These are phyloP conservation scores for Lampris megalopsis DNA, from an alignment of 2,113 vertebrate species.

Conservation along the genomic window DNA sequence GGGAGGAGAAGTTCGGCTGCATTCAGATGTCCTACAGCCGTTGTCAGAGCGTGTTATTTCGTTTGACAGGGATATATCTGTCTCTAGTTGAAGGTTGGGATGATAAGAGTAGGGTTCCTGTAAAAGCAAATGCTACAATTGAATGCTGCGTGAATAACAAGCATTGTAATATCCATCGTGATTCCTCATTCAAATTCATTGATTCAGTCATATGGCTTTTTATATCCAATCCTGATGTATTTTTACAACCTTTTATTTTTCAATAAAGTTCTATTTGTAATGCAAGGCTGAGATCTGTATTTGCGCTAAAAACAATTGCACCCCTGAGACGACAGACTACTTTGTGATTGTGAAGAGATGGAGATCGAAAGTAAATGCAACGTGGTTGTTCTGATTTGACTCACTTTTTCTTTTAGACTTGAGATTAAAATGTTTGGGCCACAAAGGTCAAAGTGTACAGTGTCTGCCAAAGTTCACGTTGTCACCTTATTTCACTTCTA, in stretches of 20 bases:
- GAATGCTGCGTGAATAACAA: slow-evolving; percentile 5
- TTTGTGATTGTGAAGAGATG: neutral
- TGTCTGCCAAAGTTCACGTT: no score
- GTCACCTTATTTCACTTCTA: no score
- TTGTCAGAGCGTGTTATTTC: neutral
- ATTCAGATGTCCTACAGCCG: neutral
- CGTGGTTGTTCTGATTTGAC: no score
- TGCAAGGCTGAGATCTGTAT: neutral
- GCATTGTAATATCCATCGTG: slow-evolving; percentile 54
- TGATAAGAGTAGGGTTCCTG: neutral
- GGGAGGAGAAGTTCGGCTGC: neutral
- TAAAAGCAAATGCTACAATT: slow-evolving; percentile 6
- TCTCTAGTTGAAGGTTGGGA: neutral
- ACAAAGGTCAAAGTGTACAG: no score
- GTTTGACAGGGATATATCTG: slow-evolving; percentile 10
- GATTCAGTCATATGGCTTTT: slow-evolving; percentile 18
- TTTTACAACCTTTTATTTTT: slow-evolving; percentile 64
- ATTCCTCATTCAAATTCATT: slow-evolving; percentile 34
- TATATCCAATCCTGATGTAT: slow-evolving; percentile 11
- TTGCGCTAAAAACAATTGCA: neutral
- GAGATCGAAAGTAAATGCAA: no score
- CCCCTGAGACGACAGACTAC: neutral
- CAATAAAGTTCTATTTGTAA: slow-evolving; percentile 53
- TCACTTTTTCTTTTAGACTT: no score
- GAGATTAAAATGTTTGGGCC: no score